phyloP scores from a whole-genome alignment of 2,113 vertebrate species.

The Cathartes aura region DNA sequence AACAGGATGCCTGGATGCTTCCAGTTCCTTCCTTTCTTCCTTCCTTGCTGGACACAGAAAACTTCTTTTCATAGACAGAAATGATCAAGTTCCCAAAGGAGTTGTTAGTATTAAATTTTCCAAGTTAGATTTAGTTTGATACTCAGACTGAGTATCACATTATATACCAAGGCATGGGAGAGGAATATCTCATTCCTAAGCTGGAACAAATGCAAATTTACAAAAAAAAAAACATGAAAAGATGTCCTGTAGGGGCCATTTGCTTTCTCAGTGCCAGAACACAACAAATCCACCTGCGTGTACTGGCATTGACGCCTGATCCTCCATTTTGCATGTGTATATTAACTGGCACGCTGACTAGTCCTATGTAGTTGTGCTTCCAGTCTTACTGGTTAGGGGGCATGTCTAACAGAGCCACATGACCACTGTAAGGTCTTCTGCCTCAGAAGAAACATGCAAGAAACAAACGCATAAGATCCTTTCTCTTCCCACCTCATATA shows the following conservation, averaged over 20 bases:
- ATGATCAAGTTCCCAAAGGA: background rate
- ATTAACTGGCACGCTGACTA: background rate
- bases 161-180: background rate
- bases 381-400: no score
- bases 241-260: background rate
- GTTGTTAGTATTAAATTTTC: background rate
- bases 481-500: background rate
- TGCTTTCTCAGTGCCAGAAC: background rate
- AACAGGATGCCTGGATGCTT: background rate
- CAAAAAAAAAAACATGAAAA: background rate
- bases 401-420: background rate
- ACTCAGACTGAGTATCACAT: background rate
- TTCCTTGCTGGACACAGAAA: background rate
- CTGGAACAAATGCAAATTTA: background rate
- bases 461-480: fast-evolving
- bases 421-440: background rate
- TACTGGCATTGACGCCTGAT: fast-evolving
- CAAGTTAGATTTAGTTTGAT: background rate
- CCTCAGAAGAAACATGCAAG: background rate
- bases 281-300: fast-evolving
- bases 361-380: background rate
- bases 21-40: background rate
- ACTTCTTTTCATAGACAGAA: background rate
- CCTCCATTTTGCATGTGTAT: fast-evolving
- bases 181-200: background rate